Base-by-base conservation (phyloP, 2,888 invertebrate species). In the Agrochola lychnidis region DNA sequence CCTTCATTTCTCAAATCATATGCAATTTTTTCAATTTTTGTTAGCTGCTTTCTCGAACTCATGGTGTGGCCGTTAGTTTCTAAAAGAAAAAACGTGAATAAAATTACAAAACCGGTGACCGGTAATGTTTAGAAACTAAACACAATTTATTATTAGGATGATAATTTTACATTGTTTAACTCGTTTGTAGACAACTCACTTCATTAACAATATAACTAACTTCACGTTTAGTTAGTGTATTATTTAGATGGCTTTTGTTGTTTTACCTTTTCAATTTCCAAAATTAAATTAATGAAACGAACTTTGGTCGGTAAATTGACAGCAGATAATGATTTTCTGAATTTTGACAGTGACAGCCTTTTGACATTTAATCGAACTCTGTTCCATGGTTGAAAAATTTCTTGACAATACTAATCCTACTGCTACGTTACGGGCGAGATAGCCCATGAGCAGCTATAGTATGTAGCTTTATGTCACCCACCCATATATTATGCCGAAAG, bases 41-140 rank as follows among this genome's bases (percentile, higher is more conserved):
- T 59, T 4, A 70, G 59, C 7, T 68, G 71, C 12, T 59, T 81
- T 69, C 59, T 83, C 4, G 73, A n/a, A 45, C 78, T 83, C 83
- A 83, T 83, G 10, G 4, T 66, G 45, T 14, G 42, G 30, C 42
- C n/a, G 42, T 51, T 83, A 16, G 9, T 53, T 25, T 48, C 25
- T 66, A 45, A 48, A 69, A 71, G 16, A 40, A 75, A 22, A 71
- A 56, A 57, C 40, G 1, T 59, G 12, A 78, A 62, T n/a, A 59
- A 36, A 36, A 30, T 66, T 22, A 45, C 6, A 22, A 66, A 14
- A 10, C 69, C 66, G 40, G 57, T 36, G 51, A 48, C 71, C 63
- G 83, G 83, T 73, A 40, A n/a, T 53, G 25, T 56, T 62, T 36
- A 22, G 0, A 59, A 42, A n/a, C 16, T 30, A 40, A 25, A 22